phyloP scores from a whole-genome alignment of 2,888 invertebrate genomes.

The Acrocera orbiculus region DNA sequence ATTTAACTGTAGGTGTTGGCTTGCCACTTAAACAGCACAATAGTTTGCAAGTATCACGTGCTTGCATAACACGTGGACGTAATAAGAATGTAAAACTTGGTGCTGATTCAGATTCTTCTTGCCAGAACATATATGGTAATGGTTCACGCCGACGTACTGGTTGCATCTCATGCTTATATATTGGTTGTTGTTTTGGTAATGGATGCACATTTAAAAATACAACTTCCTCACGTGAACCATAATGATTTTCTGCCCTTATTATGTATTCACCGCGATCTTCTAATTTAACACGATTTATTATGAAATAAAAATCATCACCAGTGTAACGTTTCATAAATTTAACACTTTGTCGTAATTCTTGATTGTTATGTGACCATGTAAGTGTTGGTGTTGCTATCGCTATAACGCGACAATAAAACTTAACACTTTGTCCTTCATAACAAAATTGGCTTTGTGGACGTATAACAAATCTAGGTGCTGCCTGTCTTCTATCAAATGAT shows the following conservation, averaged over 20 bases:
- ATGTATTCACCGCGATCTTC: conserved; percentile 96
- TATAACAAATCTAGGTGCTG: conserved; percentile 95
- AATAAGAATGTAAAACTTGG: conserved; percentile 97
- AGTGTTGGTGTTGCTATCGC: conserved; percentile 87
- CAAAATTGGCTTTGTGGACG: conserved; percentile 90
- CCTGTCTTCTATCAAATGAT: conserved; percentile 92
- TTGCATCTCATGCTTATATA: conserved; percentile 43
- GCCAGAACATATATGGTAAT: conserved; percentile 74
- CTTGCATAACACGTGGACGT: conserved; percentile 95
- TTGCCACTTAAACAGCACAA: conserved; percentile 91
- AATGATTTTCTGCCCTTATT: conserved; percentile 91
- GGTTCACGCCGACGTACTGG: conserved; percentile 65
- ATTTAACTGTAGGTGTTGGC: conserved; percentile 83
- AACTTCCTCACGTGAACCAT: conserved; percentile 87
- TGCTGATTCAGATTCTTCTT: conserved; percentile 80
- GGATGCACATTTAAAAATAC: conserved; percentile 94
- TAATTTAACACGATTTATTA: conserved; percentile 87
- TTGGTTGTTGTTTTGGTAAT: conserved; percentile 27
- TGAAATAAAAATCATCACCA: conserved; percentile 92
- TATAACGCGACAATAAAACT: conserved; percentile 93
- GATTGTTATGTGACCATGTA: conserved; percentile 88
- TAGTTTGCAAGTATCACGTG: conserved; percentile 89
- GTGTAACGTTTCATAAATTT: conserved; percentile 98
- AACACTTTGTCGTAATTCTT: conserved; percentile 86
- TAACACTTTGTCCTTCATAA: conserved; percentile 93